Conservation (phyloP, 2,888 invertebrate genomes). For the Leptinotarsa tumamoca region DNA sequence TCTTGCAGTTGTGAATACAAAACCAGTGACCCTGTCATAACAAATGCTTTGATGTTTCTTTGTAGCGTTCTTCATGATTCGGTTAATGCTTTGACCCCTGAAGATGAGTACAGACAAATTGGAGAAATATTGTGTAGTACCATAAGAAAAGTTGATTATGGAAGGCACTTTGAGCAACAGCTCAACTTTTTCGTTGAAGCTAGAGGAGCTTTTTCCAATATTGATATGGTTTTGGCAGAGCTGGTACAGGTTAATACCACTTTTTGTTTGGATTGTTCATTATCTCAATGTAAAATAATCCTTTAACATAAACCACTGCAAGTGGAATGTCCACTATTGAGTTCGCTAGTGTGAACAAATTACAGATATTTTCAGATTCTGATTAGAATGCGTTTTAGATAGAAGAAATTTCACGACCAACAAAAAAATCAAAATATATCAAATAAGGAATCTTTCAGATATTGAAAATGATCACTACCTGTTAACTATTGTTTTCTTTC, state of each 20-base stretch:
- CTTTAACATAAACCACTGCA: too few species aligned
- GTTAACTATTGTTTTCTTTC: too few species aligned
- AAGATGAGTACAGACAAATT: conserved; percentile 91
- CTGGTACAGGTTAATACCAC: conserved; percentile 80
- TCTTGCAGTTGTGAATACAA: conserved; percentile 61
- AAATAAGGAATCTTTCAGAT: too few species aligned
- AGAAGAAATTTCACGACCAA: too few species aligned
- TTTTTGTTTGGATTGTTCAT: not conserved
- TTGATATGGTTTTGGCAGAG: conserved; percentile 87
- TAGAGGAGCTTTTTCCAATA: conserved; percentile 88
- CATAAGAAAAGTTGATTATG: conserved; percentile 84
- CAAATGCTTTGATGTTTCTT: conserved; percentile 88
- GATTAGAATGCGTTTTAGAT: too few species aligned
- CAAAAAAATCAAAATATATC: too few species aligned
- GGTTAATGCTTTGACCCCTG: conserved; percentile 90
- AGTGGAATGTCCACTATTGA: too few species aligned
- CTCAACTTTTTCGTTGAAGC: conserved; percentile 94
- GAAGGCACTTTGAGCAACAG: conserved; percentile 90
- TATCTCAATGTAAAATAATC: not conserved
- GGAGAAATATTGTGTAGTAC: conserved; percentile 85
- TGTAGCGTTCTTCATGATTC: conserved; percentile 93
- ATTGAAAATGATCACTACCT: too few species aligned
- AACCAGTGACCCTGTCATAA: conserved; percentile 87
- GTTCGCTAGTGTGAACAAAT: too few species aligned
- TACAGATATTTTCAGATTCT: too few species aligned